These are phyloP conservation scores for Elmis aenea DNA, from an alignment of 2,888 invertebrate genomes.

Conservation along the genomic window DNA sequence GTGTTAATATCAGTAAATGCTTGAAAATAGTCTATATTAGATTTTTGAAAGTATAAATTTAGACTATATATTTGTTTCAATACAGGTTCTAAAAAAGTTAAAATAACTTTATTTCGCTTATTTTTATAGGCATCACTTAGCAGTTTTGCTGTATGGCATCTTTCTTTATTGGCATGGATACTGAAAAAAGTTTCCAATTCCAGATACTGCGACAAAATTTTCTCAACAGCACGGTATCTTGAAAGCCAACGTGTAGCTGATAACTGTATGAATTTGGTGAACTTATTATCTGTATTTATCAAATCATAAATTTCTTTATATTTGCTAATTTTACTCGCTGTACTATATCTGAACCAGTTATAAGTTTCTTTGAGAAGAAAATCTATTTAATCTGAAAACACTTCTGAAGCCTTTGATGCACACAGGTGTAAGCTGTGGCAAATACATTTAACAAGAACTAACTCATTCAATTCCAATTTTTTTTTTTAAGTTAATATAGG, in stretches of 20 bases:
- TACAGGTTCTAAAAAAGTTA: slow-evolving; percentile 7
- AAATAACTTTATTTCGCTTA: slow-evolving; percentile 3
- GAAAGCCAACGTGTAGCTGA: slow-evolving; percentile 27
- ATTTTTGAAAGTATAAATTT: slow-evolving; percentile 2
- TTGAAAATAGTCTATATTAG: slow-evolving; percentile 3
- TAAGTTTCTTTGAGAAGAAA: slow-evolving; percentile 29
- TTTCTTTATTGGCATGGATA: no score
- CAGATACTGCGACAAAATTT: slow-evolving; percentile 23
- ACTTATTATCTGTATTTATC: slow-evolving; percentile 14
- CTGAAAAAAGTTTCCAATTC: no score
- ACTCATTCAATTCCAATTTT: slow-evolving; percentile 15
- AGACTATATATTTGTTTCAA: slow-evolving; percentile 4
- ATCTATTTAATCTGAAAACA: slow-evolving; percentile 23
- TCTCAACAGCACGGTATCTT: slow-evolving; percentile 23
- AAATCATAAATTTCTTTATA: slow-evolving; percentile 21
- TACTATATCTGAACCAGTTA: slow-evolving; percentile 29
- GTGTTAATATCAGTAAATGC: no score
- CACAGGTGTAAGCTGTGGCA: slow-evolving; percentile 30
- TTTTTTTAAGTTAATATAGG: slow-evolving; percentile 18
- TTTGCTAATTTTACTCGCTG: slow-evolving; percentile 14
- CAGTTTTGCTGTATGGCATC: slow-evolving; percentile 7
- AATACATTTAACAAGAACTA: slow-evolving; percentile 25
- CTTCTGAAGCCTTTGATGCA: slow-evolving; percentile 25
- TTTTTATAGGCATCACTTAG: slow-evolving; percentile 3
- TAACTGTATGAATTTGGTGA: slow-evolving; percentile 16